These are phyloP conservation scores for Drosophila sp. DNA, from an alignment of 1,140 invertebrate genomes.

Conservation along the genomic window DNA sequence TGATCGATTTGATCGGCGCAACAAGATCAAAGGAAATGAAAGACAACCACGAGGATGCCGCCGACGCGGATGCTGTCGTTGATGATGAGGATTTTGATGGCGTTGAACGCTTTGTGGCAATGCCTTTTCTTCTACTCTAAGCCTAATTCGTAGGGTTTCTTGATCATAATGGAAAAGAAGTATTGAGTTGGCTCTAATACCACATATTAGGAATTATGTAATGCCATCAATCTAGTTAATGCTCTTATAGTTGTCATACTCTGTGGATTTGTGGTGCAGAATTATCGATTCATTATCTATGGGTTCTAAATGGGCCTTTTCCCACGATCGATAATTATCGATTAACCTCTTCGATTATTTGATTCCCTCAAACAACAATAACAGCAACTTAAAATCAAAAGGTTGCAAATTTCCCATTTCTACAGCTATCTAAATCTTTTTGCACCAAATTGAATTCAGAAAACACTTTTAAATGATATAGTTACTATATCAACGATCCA, in stretches of 20 bases:
- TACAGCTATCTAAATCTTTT: too few relatives aligned
- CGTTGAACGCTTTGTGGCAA: conserved; percentile 27
- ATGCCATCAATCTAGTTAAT: not conserved
- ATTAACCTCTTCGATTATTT: too few relatives aligned
- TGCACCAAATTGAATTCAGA: too few relatives aligned
- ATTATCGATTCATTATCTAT: too few relatives aligned
- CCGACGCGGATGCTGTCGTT: conserved; percentile 47
- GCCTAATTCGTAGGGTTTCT: not conserved
- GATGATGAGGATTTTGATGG: conserved; percentile 32
- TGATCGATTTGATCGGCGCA: conserved; percentile 83
- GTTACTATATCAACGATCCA: too few relatives aligned
- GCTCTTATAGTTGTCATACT: not conserved
- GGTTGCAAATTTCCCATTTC: too few relatives aligned
- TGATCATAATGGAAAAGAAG: not conserved
- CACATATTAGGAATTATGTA: not conserved
- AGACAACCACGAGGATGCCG: conserved; percentile 56
- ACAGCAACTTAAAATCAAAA: too few relatives aligned
- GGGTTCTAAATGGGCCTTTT: too few relatives aligned
- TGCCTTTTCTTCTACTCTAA: conserved; percentile 6
- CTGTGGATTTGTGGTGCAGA: not conserved
- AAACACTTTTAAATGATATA: too few relatives aligned
- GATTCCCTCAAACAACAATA: too few relatives aligned
- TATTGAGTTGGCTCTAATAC: not conserved
- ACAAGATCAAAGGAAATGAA: conserved; percentile 81
- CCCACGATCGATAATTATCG: too few relatives aligned